Conservation (phyloP, 2,113 vertebrate species). For the Vulpes vulpes region DNA sequence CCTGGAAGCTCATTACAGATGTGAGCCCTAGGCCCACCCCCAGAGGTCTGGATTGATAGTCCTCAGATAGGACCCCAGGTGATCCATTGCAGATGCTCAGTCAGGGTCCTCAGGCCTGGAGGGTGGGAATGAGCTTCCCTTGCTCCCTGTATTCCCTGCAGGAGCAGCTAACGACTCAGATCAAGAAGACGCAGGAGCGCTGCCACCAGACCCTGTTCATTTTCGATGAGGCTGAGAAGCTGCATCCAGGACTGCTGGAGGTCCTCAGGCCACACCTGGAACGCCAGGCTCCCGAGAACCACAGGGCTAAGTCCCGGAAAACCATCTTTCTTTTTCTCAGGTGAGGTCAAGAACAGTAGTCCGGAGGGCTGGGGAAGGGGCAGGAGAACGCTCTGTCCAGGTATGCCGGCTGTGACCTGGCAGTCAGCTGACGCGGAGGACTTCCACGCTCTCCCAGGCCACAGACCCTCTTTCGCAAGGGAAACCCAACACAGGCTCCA, state of each 20-base stretch:
- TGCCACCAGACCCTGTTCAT: conserved; percentile 95
- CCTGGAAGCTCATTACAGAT: background rate
- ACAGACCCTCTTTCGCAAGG: background rate
- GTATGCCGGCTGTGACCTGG: background rate
- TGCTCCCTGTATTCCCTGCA: conserved; percentile 71
- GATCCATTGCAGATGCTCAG: background rate
- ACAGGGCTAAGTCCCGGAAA: conserved; percentile 84
- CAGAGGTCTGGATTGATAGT: background rate
- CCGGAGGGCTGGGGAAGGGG: background rate
- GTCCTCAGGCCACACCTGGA: conserved; percentile 92
- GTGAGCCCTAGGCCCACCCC: background rate
- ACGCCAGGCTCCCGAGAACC: conserved; percentile 80
- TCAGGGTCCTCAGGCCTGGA: rapidly evolving
- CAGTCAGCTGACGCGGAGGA: rapidly evolving
- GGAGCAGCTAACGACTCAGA: conserved; percentile 91
- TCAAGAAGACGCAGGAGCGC: conserved; percentile 88
- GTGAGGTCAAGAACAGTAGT: conserved; percentile 81
- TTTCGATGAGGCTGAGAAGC: conserved; percentile 97
- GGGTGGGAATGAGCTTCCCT: background rate
- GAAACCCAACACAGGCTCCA: background rate
- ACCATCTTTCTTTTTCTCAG: conserved; percentile 97
- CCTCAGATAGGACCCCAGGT: background rate
- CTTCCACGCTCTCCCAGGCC: rapidly evolving
- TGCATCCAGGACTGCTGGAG: conserved; percentile 93
- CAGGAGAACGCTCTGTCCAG: background rate